Percentiles rank a stretch among this genome's conserved stretches.
Conservation (phyloP, 2,797 vertebrate genomes). For the Cirrhinus mrigala region DNA sequence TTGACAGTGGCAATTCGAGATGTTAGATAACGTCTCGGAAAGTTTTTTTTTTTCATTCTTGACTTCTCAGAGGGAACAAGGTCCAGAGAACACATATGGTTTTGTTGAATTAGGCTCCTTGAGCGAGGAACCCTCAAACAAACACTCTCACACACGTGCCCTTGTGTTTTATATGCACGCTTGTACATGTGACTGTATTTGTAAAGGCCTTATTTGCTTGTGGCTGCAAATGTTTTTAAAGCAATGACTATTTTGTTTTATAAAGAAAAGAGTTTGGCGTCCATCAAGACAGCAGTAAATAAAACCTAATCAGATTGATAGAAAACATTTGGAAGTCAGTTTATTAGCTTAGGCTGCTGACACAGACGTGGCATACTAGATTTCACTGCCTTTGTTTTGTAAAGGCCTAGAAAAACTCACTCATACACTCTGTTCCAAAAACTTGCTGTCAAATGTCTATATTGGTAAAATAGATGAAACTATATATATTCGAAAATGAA, state of each 20-base stretch:
- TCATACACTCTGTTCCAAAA: background rate
- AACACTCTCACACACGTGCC: constrained; percentile 47
- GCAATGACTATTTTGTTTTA: constrained; percentile 42
- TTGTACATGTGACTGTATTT: constrained; percentile 50
- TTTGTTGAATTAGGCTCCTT: constrained; percentile 63
- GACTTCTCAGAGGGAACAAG: constrained; percentile 57
- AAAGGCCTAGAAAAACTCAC: background rate
- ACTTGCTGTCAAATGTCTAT: background rate
- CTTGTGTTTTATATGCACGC: constrained; percentile 17
- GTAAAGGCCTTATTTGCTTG: constrained; percentile 41
- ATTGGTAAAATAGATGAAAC: background rate
- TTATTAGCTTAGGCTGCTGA: constrained; percentile 38
- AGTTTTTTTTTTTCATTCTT: constrained; percentile 59
- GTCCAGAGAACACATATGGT: constrained; percentile 73
- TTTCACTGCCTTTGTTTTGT: constrained; percentile 1
- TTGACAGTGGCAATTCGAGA: constrained; percentile 60
- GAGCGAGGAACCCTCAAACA: constrained; percentile 47
- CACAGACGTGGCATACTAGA: constrained; percentile 27
- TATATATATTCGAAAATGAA: background rate
- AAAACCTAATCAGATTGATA: constrained; percentile 42
- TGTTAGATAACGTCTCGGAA: constrained; percentile 69
- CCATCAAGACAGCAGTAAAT: constrained; percentile 41
- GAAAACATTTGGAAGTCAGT: constrained; percentile 22
- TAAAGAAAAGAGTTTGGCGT: constrained; percentile 29
- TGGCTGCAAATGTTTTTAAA: constrained; percentile 44